A percentile compares a stretch with the other conserved stretches of the same genome.
Conservation (phyloP, 1,140 invertebrate species). For the Eueides isabella region DNA sequence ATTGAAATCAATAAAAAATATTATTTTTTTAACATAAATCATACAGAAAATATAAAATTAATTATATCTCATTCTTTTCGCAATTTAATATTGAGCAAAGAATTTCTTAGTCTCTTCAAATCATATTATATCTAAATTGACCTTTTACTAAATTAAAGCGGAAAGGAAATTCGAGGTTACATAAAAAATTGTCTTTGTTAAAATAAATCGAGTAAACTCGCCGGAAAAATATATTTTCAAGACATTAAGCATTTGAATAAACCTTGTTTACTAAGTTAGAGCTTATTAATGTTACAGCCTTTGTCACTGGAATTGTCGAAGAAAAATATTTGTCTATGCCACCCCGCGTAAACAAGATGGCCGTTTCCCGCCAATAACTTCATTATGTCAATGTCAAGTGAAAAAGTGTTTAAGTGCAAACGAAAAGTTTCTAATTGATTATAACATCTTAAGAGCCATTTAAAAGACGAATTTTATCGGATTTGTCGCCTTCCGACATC, state of each 20-base stretch:
- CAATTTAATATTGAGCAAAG: too few relatives aligned
- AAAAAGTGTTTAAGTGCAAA: slow-evolving; percentile 45
- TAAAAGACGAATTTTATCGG: slow-evolving; percentile 51
- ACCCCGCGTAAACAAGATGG: slow-evolving; percentile 32
- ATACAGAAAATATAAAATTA: background rate
- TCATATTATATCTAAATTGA: background rate
- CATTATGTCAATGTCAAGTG: slow-evolving; percentile 45
- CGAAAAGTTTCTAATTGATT: slow-evolving; percentile 47
- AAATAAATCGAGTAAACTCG: background rate
- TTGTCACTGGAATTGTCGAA: slow-evolving; percentile 11
- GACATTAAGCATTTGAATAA: slow-evolving; percentile 3
- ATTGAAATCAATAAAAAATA: too few relatives aligned
- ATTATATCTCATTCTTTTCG: background rate
- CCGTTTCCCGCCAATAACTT: slow-evolving; percentile 37
- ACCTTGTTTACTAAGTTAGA: slow-evolving; percentile 4
- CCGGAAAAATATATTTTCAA: background rate
- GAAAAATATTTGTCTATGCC: slow-evolving; percentile 27
- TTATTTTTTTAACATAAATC: too few relatives aligned
- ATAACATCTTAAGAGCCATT: slow-evolving; percentile 53
- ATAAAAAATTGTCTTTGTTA: background rate
- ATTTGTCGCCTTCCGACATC: slow-evolving; percentile 41
- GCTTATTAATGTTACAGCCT: slow-evolving; percentile 6
- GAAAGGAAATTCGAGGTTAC: background rate
- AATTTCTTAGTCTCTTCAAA: background rate
- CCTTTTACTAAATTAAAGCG: background rate